Conservation (phyloP, 2,888 invertebrate genomes). For the Nephrotoma guestfalica region DNA sequence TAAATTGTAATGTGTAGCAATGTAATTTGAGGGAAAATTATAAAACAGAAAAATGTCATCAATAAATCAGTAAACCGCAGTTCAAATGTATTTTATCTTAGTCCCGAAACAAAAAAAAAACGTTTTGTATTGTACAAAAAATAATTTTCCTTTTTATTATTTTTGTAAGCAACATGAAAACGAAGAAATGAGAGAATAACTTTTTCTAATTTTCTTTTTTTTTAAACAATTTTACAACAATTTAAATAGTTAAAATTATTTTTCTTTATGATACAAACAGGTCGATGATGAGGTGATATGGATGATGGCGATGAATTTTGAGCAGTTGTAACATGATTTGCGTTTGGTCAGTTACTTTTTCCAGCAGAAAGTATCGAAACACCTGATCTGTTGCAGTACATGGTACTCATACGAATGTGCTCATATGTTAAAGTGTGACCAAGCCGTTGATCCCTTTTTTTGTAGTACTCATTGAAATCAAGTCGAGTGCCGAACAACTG, state of each 20-base stretch:
- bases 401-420: constrained; percentile 45
- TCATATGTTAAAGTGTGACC: constrained; percentile 51
- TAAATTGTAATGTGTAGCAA: neutral
- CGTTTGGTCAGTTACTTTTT: neutral
- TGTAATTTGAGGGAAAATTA: neutral
- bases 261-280: constrained; percentile 9
- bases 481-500: constrained; percentile 82
- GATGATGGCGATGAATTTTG: neutral
- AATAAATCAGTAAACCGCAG: neutral
- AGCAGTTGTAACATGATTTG: neutral
- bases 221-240: constrained; percentile 14
- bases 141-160: neutral
- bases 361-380: neutral
- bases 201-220: constrained; percentile 1
- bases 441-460: constrained; percentile 61
- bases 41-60: neutral
- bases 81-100: neutral
- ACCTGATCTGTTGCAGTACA: constrained; percentile 19
- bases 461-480: constrained; percentile 93
- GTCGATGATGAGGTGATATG: constrained; percentile 3
- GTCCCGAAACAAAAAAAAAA: neutral
- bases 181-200: neutral
- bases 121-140: neutral
- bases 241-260: constrained; percentile 11
- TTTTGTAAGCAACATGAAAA: neutral